These are phyloP conservation scores for Eretmocerus hayati DNA, from an alignment of 2,888 invertebrate genomes.

Conservation along the genomic window DNA sequence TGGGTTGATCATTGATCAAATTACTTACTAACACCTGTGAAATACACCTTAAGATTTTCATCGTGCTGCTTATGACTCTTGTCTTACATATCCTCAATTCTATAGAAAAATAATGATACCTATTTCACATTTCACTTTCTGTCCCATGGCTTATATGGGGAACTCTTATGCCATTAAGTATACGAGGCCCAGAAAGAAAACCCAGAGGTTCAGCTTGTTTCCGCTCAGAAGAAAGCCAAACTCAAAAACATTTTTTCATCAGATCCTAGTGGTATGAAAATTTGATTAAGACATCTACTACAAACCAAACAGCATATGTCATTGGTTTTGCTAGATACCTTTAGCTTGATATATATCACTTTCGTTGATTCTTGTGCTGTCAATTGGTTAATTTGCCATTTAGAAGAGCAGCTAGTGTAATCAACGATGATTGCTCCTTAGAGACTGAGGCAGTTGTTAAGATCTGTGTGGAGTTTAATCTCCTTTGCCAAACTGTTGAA, in stretches of 20 bases:
- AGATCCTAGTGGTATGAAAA: slow-evolving; percentile 65
- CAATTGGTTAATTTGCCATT: slow-evolving; percentile 21
- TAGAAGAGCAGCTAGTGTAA: slow-evolving; percentile 16
- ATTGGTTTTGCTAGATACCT: slow-evolving; percentile 21
- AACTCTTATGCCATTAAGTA: slow-evolving; percentile 56
- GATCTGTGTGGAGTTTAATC: no score
- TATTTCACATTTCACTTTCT: neutral
- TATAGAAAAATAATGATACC: no score
- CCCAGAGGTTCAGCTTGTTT: slow-evolving; percentile 27
- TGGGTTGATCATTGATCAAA: no score
- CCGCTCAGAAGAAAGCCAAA: slow-evolving; percentile 75
- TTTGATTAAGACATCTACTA: slow-evolving; percentile 32
- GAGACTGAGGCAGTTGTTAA: slow-evolving; percentile 19
- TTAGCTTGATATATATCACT: slow-evolving; percentile 12
- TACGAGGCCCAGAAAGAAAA: slow-evolving; percentile 64
- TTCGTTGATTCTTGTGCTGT: slow-evolving; percentile 17
- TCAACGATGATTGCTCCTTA: slow-evolving; percentile 18
- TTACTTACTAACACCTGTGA: no score
- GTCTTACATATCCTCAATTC: no score
- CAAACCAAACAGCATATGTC: no score
- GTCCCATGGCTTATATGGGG: slow-evolving; percentile 34
- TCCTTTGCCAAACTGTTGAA: no score
- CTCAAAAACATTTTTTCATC: slow-evolving; percentile 80
- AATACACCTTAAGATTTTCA: no score
- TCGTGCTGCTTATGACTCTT: no score